These are phyloP conservation scores for Synanceia verrucosa DNA, from an alignment of 2,797 vertebrate genomes.

Conservation along the genomic window DNA sequence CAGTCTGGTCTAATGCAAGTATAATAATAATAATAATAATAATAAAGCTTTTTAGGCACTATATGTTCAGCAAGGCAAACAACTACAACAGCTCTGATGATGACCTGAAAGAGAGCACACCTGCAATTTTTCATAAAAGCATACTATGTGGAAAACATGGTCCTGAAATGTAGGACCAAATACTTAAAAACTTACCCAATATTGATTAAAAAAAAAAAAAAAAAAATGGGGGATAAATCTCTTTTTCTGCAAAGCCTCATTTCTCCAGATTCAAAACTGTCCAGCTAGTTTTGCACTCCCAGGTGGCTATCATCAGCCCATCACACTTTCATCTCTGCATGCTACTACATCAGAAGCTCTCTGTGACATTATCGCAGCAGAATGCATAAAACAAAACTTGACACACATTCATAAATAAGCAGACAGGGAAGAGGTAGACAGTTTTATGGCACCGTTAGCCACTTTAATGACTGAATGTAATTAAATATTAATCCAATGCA, in stretches of 20 bases:
- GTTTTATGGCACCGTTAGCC: constrained; percentile 34
- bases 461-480: constrained; percentile 65
- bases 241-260: not conserved
- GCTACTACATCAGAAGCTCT: constrained; percentile 44
- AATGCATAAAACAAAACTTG: constrained; percentile 13
- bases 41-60: not conserved
- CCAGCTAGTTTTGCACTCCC: constrained; percentile 14
- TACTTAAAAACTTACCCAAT: not conserved
- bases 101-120: not conserved
- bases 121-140: not conserved
- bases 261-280: not conserved
- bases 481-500: constrained; percentile 64
- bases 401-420: constrained; percentile 9
- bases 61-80: not conserved
- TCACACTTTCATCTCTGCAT: constrained; percentile 52
- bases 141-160: not conserved
- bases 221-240: not conserved
- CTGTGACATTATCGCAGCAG: constrained; percentile 30
- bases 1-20: not conserved
- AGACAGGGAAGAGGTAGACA: constrained; percentile 21
- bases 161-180: not conserved
- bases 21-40: too few species aligned
- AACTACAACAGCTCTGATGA: not conserved
- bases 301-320: constrained; percentile 22
- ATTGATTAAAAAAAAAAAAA: not conserved